Base-by-base conservation (phyloP, 2,888 invertebrate species). In the Drosophila pseudotalamancana region DNA sequence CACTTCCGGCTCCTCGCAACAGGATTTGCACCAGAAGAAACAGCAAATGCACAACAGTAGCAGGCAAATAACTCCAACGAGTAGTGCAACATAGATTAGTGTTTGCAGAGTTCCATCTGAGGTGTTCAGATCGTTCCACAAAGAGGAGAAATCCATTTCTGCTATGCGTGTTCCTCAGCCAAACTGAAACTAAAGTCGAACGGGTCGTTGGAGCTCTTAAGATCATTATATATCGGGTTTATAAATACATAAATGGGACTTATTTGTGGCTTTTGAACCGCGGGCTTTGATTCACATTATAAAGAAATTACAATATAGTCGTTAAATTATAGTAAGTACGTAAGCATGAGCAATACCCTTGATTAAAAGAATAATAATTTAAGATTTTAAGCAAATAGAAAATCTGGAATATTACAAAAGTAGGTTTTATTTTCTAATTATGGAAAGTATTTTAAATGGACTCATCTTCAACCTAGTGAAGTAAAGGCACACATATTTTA, bases 211-310 rank as follows among this genome's bases (percentile, higher is more conserved):
- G 0, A 21, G 14, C 4, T 18, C 1, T 1, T 32, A 16, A 9
- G 2, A 9, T 25, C 3, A 29, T 9, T n/a, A 0, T 18, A 8
- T 18, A 3, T 0, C 4, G 18, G 8, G 29, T 12, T 6, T 31
- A 27, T 21, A 31, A 16, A 27, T 21, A n/a, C 9, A 18, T 18
- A 39, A 39, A 45, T 45, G 14, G 18, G n/a, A 9, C 4, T 8
- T 6, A 2, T 32, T 50, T 64, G 65, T 19, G 49, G 56, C 14
- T 64, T 56, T 45, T 6, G 14, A 4, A 6, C n/a, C 45, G 34
- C 39, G 45, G 42, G 31, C 54, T 6, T 4, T 63, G 32, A 56
- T 14, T 64, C 64, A 63, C n/a, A n/a, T n/a, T n/a, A 16, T 27
- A 11, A 6, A 12, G 2, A 31, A 6, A 14, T 12, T 0, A 5